Conservation (phyloP, 2,888 invertebrate genomes). For the Lycaena phlaeas region DNA sequence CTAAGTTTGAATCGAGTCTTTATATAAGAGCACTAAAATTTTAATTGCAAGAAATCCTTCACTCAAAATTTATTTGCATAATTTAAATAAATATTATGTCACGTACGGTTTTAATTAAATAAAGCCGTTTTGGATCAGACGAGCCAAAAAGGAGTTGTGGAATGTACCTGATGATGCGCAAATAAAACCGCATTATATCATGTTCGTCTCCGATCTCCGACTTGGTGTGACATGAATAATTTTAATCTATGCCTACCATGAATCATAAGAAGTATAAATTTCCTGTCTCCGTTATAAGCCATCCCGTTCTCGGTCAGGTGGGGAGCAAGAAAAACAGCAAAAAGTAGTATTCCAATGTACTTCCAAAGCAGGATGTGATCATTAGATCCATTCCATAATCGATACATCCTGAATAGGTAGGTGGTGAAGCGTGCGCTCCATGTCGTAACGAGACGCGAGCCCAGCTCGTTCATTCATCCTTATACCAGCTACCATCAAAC, state of each 20-base stretch:
- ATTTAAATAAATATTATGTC: slow-evolving; percentile 1
- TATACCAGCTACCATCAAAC: background rate
- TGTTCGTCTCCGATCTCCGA: slow-evolving; percentile 16
- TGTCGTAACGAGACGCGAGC: slow-evolving; percentile 22
- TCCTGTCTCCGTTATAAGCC: slow-evolving; percentile 48
- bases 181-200: slow-evolving; percentile 18
- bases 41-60: background rate
- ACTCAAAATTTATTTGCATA: background rate
- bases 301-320: slow-evolving; percentile 50
- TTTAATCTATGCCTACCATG: slow-evolving; percentile 21
- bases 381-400: slow-evolving; percentile 67
- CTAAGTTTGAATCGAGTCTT: no score
- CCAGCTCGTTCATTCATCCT: slow-evolving; percentile 46
- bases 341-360: slow-evolving; percentile 53
- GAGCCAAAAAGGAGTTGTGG: background rate
- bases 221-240: slow-evolving; percentile 19
- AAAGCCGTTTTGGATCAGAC: slow-evolving; percentile 17
- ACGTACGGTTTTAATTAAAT: slow-evolving; percentile 17
- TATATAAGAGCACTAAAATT: no score
- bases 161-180: slow-evolving; percentile 12
- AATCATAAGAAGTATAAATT: slow-evolving; percentile 27
- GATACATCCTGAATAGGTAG: slow-evolving; percentile 67
- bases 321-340: slow-evolving; percentile 49
- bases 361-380: slow-evolving; percentile 57
- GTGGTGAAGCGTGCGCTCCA: slow-evolving; percentile 55